Conservation (phyloP, 2,113 vertebrate genomes). For the Pteronura brasiliensis region DNA sequence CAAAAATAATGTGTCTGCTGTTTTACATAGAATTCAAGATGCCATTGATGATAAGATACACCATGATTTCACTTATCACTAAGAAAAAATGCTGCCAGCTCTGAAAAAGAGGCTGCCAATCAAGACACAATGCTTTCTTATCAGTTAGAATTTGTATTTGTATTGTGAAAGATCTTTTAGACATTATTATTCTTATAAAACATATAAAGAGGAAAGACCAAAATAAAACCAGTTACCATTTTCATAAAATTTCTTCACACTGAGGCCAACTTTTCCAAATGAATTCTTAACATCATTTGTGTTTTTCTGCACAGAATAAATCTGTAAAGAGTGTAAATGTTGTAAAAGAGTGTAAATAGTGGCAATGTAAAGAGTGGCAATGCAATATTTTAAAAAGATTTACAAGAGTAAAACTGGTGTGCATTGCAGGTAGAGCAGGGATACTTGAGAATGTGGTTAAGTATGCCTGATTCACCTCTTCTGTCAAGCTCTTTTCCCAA, state of each 20-base stretch:
- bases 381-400: neutral
- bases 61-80: neutral
- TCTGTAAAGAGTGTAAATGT: neutral
- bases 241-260: neutral
- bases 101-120: neutral
- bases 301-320: neutral
- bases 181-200: neutral
- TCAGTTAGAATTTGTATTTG: neutral
- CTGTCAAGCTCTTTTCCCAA: neutral
- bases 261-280: neutral
- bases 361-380: neutral
- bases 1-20: neutral
- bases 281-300: neutral
- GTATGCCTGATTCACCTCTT: neutral
- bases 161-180: neutral
- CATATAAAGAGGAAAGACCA: neutral
- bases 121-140: neutral
- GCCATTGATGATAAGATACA: neutral
- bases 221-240: neutral
- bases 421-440: neutral
- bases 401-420: neutral
- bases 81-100: neutral
- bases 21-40: neutral
- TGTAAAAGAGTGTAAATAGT: too few species aligned
- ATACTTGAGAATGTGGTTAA: neutral